Base-by-base conservation (phyloP, 1,140 invertebrate species). In the Drosophila seguyi region DNA sequence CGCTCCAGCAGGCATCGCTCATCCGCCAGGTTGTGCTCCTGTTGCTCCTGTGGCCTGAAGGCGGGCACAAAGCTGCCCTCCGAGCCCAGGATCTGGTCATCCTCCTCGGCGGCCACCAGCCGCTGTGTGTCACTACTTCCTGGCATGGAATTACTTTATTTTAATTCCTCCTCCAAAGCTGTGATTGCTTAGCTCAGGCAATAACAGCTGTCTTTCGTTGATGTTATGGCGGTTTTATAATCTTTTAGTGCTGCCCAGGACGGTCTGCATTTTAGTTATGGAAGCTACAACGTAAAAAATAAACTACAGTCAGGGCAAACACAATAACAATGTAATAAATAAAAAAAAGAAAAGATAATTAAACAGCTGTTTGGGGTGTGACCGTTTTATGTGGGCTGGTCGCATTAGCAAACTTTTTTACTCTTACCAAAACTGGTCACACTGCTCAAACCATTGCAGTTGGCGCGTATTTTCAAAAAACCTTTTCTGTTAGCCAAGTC, bases 51-150 rank as follows among this genome's bases (percentile, higher is more conserved):
- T 6, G 80, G 59, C 0, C 62, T 59, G 29, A 91, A 85, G 11
- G 91, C 91, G 31, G 91, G 84, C 27, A 91, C 68, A 57, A 90
- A 91, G 4, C 50, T 53, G 22, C 42, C 60, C 29, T 53, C 78
- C 3, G 39, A 27, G 10, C 61, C 60, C 7, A 62, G 38, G 14
- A 79, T 57, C 7, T 59, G 47, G 1, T 83, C 75, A 22, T 87
- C 82, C 0, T 73, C 45, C 11, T 69, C 36, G 10, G 18, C 27
- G 34, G n/a, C 36, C 50, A 55, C 27, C 20, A 77, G 62, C 16
- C 62, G 34, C 16, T 34, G 62, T n/a, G 56, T 68, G 50, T 77
- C 74, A 18, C 57, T 57, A 25, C 18, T 55, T 10, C 31, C 34
- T 34, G 63, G 36, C 74, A 77, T 76, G 11, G n/a, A 11, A 11